Conservation (phyloP, 2,113 vertebrate species). For the Galemys pyrenaicus region DNA sequence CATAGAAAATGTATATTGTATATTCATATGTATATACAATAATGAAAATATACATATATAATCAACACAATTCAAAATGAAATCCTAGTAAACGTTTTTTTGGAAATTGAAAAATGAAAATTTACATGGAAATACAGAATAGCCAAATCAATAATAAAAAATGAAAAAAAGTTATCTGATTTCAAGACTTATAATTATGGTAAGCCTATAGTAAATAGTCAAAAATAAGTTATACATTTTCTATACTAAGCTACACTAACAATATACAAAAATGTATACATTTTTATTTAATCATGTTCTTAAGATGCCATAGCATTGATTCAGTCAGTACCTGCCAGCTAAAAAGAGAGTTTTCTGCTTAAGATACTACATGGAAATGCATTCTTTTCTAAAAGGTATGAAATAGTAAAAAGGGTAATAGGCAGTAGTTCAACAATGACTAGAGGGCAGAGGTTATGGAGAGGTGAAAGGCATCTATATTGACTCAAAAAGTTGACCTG, state of each 20-base stretch:
- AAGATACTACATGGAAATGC: background rate
- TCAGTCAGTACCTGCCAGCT: background rate
- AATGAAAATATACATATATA: too few relatives aligned
- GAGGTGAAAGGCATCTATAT: too few relatives aligned
- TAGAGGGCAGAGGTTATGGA: background rate
- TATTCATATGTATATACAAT: too few relatives aligned
- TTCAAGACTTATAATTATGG: too few relatives aligned
- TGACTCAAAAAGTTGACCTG: background rate
- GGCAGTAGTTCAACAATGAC: background rate
- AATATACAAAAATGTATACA: background rate
- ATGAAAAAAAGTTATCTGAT: too few relatives aligned
- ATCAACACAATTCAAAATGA: too few relatives aligned
- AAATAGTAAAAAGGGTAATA: background rate
- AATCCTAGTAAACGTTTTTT: too few relatives aligned
- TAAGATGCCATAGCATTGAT: background rate
- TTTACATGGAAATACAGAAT: too few relatives aligned
- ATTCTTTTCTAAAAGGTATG: background rate
- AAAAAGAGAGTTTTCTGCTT: slow-evolving; percentile 33
- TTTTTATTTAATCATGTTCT: background rate
- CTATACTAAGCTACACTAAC: background rate
- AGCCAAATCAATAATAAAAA: too few relatives aligned
- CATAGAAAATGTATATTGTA: too few relatives aligned
- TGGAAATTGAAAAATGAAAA: too few relatives aligned
- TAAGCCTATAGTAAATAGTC: too few relatives aligned
- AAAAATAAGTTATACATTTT: slow-evolving; percentile 73